Conservation (phyloP, 2,113 vertebrate species). For the Argyrosomus japonicus region DNA sequence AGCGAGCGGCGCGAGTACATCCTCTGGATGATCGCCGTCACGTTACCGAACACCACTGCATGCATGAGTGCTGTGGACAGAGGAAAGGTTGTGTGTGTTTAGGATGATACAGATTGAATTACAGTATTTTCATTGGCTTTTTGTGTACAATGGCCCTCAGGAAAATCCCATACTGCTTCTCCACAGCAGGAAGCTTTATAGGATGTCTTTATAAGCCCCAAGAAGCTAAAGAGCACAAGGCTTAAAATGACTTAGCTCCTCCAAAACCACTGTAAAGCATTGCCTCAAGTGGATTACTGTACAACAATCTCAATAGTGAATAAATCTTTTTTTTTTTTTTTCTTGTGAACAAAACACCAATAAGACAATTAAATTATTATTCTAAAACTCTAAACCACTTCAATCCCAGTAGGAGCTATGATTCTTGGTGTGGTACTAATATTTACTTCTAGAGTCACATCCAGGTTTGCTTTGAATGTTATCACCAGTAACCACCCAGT, state of each 20-base stretch:
- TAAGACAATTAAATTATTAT: neutral
- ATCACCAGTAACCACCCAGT: neutral
- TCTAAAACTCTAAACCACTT: neutral
- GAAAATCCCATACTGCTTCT: conserved; percentile 21
- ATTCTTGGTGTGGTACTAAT: neutral
- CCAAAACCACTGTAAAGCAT: conserved; percentile 10
- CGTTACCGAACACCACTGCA: conserved; percentile 85
- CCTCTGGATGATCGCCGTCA: conserved; percentile 86
- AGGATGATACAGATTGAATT: conserved; percentile 9
- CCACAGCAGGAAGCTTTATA: conserved; percentile 7
- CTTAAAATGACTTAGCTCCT: conserved; percentile 37
- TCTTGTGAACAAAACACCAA: conserved; percentile 1
- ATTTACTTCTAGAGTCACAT: neutral
- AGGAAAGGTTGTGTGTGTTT: neutral
- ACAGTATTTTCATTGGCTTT: neutral
- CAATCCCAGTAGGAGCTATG: neutral
- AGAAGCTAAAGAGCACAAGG: conserved; percentile 26
- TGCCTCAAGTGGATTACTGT: conserved; percentile 36
- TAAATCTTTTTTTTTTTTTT: conserved; percentile 32
- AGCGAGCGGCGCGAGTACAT: conserved; percentile 86
- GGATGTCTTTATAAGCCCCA: neutral
- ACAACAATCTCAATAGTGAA: conserved; percentile 9
- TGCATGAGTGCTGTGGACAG: conserved; percentile 82
- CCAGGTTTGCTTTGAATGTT: neutral
- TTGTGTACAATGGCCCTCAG: neutral